Percentiles rank a stretch among this genome's conserved stretches.
Conservation (phyloP, 2,797 vertebrate species). For the Halcyon chelicuti region DNA sequence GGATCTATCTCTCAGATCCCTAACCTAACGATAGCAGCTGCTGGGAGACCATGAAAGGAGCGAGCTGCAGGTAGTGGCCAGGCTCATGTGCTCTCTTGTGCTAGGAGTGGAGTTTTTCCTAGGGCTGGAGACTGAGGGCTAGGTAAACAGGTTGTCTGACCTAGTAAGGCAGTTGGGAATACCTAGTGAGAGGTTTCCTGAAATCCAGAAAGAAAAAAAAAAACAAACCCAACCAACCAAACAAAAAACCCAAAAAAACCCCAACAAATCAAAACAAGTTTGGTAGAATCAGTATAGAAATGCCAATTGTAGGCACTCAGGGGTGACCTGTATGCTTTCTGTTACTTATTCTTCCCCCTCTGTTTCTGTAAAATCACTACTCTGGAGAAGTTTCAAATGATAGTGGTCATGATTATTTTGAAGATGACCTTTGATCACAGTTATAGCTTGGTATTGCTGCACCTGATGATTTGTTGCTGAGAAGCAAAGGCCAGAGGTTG, state of each 20-base stretch:
- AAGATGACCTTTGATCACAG: neutral
- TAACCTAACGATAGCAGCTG: neutral
- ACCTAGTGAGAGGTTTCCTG: neutral
- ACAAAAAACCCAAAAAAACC: neutral
- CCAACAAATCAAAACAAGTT: neutral
- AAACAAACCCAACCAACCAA: too few species aligned
- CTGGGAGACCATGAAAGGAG: neutral
- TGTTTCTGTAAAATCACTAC: neutral
- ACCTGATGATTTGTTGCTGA: neutral
- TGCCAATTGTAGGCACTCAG: neutral
- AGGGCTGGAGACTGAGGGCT: neutral
- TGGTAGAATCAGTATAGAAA: neutral
- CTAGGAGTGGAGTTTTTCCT: neutral
- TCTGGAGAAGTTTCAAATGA: neutral
- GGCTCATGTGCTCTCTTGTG: neutral
- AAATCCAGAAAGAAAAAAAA: neutral
- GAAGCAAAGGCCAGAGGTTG: neutral
- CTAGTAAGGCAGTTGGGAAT: neutral
- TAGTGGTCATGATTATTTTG: neutral
- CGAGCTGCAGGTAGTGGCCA: neutral
- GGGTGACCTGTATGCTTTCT: neutral
- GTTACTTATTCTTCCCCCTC: neutral
- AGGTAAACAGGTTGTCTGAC: neutral
- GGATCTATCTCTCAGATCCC: neutral
- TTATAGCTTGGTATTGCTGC: neutral